Base-by-base conservation (phyloP, 2,797 vertebrate species). In the Ctenopoma multispine region DNA sequence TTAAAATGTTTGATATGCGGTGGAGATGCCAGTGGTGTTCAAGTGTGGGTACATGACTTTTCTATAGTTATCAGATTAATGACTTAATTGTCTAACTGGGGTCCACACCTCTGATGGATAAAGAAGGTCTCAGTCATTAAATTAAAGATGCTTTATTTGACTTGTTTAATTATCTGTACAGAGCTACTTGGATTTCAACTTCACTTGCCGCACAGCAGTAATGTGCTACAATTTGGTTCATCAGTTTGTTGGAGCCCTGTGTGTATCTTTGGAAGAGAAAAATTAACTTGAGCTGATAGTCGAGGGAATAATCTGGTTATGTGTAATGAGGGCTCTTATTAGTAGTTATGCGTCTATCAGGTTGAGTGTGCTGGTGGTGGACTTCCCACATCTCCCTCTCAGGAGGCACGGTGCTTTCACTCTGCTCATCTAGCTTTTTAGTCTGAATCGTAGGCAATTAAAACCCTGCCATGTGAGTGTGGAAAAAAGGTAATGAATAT, bases 401-500 rank as follows among this genome's bases (percentile, higher is more conserved):
- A 69, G 81, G 88, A 89, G 84, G 68, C 79, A 48, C 15, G n/a
- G 53, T 1, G 74, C 88, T 73, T 72, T 82, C 77, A 68, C 79
- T 77, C 73, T 13, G 29, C 80, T 88, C 79, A 59, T 83, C 75
- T 27, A 73, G 81, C 80, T 86, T 88, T 92, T 90, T 83, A 87
- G 77, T 86, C 69, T 74, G 81, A 90, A 88, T 88, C 69, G 87
- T 84, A 75, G 85, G 88, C 92, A 93, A 92, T 93, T 90, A 93
- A 90, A 93, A 87, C 61, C 80, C 77, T 43, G 59, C 82, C 73
- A 77, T 89, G 78, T 82, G 75, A 88, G 80, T 61, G 73, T 75
- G 79, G 60, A 69, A 67, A 79, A 77, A 87, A 69, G 81, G 72
- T 89, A 77, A 94, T 94, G 91, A 93, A 93, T 92, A 94, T 94